These are phyloP conservation scores for Solenodon paradoxus DNA, from an alignment of 2,113 vertebrate species.

Conservation along the genomic window DNA sequence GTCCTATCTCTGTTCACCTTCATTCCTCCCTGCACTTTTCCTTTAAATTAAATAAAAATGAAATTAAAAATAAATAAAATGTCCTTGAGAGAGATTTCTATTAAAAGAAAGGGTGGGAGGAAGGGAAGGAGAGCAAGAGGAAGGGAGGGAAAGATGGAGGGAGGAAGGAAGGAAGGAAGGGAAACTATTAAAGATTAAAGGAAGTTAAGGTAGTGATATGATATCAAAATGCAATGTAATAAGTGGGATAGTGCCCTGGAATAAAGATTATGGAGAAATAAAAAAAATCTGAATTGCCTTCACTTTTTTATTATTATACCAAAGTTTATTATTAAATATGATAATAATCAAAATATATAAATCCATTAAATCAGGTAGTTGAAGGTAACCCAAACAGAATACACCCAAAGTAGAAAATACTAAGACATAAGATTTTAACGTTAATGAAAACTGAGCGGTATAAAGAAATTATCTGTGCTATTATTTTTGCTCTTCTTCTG, in stretches of 20 bases:
- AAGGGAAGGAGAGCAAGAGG: too few relatives aligned
- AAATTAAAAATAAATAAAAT: background rate
- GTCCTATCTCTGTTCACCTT: too few relatives aligned
- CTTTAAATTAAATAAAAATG: too few relatives aligned
- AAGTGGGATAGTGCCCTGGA: background rate
- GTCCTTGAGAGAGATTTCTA: too few relatives aligned
- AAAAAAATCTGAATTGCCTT: background rate
- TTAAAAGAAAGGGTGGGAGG: too few relatives aligned
- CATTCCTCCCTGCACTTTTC: too few relatives aligned
- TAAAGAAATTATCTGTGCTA: background rate
- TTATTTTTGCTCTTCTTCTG: background rate
- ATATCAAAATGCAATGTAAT: background rate
- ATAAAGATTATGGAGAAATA: background rate
- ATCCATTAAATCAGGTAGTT: background rate
- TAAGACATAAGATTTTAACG: background rate
- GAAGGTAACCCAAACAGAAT: background rate
- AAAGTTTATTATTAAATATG: background rate
- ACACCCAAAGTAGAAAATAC: background rate
- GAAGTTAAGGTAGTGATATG: background rate
- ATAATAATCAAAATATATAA: background rate
- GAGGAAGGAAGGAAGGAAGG: background rate
- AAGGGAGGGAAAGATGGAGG: too few relatives aligned
- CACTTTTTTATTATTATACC: background rate
- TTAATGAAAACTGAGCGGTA: background rate
- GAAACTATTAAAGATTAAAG: background rate